Evolutionary conservation across 2,113 vertebrate genomes (phyloP).

Genomic region (Eira barbara): DNA sequence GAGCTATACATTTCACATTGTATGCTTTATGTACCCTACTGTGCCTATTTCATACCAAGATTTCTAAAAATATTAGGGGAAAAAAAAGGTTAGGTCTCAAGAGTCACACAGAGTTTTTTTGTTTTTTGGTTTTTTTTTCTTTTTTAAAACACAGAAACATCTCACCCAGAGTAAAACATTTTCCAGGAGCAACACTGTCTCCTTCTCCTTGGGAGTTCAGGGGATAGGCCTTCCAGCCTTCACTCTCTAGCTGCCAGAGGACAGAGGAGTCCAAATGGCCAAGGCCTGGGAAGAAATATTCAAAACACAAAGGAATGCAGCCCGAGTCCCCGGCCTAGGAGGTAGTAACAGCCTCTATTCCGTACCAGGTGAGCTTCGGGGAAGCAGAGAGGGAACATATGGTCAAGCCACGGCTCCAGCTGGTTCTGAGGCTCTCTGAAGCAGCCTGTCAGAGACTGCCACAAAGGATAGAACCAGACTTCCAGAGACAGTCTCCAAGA

Average conservation of each 20-base stretch:
- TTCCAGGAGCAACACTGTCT: not conserved
- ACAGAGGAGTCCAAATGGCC: not conserved
- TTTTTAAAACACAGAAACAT: not conserved
- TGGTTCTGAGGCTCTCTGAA: not conserved
- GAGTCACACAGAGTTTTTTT: not conserved
- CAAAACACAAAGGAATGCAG: not conserved
- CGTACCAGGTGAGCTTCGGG: not conserved
- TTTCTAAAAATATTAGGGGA: not conserved
- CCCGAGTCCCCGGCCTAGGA: not conserved
- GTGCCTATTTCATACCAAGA: not conserved
- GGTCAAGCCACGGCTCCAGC: not conserved
- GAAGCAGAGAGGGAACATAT: not conserved
- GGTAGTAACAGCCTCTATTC: not conserved
- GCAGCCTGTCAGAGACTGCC: constrained; percentile 8
- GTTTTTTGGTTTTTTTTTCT: not conserved
- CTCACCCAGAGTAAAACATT: constrained; percentile 31
- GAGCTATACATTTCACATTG: not conserved
- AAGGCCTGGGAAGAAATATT: constrained; percentile 20
- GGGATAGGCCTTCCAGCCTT: not conserved
- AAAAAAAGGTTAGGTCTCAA: not conserved
- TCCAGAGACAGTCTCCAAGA: not conserved
- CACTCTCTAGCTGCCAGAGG: not conserved
- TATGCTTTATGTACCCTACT: not conserved
- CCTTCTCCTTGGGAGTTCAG: not conserved
- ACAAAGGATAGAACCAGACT: not conserved